Conservation (phyloP, 2,113 vertebrate species). For the Himantopus leucocephalus region DNA sequence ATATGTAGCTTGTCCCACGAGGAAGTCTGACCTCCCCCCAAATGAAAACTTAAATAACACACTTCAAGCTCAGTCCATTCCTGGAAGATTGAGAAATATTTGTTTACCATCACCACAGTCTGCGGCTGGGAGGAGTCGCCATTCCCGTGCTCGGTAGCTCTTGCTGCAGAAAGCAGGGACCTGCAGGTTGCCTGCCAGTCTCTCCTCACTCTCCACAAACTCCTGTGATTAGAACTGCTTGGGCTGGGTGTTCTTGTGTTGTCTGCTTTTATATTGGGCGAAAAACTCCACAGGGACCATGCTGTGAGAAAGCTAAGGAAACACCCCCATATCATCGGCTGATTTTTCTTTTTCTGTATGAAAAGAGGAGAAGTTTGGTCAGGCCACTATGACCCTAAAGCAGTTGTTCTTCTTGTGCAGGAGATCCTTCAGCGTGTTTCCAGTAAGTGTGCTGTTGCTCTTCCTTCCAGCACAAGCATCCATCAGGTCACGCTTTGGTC, state of each 20-base stretch:
- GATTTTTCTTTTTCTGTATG: background rate
- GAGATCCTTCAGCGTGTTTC: background rate
- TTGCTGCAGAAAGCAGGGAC: background rate
- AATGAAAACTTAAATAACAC: background rate
- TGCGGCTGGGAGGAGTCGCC: background rate
- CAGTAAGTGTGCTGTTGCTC: background rate
- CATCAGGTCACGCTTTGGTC: fast-evolving
- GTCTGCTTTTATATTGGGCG: background rate
- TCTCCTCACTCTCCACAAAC: background rate
- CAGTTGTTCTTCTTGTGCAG: background rate
- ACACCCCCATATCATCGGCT: fast-evolving
- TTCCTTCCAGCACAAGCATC: background rate
- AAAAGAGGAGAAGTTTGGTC: background rate
- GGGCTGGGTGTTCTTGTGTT: background rate
- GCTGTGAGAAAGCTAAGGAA: background rate
- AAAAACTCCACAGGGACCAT: background rate
- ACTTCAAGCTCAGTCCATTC: background rate
- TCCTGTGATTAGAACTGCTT: background rate
- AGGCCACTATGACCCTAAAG: background rate
- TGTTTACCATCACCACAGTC: background rate
- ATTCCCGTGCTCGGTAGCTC: background rate
- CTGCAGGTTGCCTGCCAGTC: background rate
- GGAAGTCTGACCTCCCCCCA: background rate
- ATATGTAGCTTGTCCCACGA: background rate
- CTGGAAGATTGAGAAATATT: background rate